Conservation (phyloP, 2,797 vertebrate species). For the Mormyrops boulengeri region DNA sequence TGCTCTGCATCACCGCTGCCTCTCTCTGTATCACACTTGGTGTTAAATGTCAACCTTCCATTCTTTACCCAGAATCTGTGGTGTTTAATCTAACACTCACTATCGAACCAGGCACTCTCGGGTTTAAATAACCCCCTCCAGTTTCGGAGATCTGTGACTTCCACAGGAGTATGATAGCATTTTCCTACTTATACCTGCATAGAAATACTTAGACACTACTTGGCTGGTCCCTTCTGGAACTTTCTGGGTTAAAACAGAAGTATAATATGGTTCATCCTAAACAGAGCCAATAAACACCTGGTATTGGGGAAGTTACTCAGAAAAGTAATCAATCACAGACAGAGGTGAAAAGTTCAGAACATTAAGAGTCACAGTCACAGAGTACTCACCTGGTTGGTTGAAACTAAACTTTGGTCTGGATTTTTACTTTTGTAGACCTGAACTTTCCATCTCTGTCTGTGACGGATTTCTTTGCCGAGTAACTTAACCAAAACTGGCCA, state of each 20-base stretch:
- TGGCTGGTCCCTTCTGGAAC: background rate
- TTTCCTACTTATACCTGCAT: background rate
- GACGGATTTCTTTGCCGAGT: background rate
- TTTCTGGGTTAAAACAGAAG: background rate
- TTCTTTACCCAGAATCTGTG: background rate
- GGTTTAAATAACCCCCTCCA: background rate
- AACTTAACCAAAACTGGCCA: background rate
- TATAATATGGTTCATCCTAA: background rate
- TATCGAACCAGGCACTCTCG: background rate
- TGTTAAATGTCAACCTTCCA: background rate
- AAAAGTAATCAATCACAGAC: background rate
- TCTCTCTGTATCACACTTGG: background rate
- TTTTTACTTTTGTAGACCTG: background rate
- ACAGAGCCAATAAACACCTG: background rate
- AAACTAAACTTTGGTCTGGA: background rate
- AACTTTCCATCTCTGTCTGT: too few relatives aligned
- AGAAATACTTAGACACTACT: background rate
- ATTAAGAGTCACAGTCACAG: background rate
- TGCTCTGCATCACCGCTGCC: background rate
- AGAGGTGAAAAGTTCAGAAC: background rate
- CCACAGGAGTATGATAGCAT: background rate
- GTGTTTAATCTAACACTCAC: background rate
- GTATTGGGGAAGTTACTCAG: background rate
- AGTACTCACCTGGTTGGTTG: background rate
- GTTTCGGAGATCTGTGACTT: background rate